Conservation (phyloP, 2,888 invertebrate genomes). For the Temnothorax unifasciatus region DNA sequence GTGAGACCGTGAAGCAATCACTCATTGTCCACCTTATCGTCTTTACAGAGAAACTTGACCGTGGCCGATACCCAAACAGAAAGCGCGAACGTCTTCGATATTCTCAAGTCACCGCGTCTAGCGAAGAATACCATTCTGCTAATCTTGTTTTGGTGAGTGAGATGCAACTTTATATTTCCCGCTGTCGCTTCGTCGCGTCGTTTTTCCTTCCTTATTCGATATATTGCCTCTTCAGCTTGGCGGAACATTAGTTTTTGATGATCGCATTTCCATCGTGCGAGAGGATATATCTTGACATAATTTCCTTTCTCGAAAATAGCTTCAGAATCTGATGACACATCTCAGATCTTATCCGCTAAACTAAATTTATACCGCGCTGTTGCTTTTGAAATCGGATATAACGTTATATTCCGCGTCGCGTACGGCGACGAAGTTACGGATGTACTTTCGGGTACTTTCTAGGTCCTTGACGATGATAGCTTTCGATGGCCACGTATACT, state of each 20-base stretch:
- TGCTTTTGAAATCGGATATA: neutral
- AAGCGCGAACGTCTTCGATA: conserved; percentile 85
- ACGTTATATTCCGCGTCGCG: neutral
- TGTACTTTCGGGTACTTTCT: conserved; percentile 16
- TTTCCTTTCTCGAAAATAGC: neutral
- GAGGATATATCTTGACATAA: neutral
- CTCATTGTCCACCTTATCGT: neutral
- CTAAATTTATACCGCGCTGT: conserved; percentile 1
- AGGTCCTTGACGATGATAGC: conserved; percentile 93
- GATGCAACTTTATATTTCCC: neutral
- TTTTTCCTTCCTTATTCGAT: neutral
- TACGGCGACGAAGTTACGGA: neutral
- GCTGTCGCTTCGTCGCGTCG: neutral
- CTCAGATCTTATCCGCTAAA: neutral
- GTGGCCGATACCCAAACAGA: conserved; percentile 79
- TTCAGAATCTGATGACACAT: neutral
- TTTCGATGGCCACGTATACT: conserved; percentile 95
- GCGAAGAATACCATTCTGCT: conserved; percentile 86
- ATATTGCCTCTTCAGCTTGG: neutral
- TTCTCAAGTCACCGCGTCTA: conserved; percentile 86
- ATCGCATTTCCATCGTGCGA: neutral
- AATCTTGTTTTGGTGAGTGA: conserved; percentile 86
- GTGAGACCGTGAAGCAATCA: neutral
- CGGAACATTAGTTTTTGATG: conserved; percentile 1
- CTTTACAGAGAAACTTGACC: conserved; percentile 82